Base-by-base conservation (phyloP, 2,797 vertebrate genomes). In the Lithobates sylvaticus region DNA sequence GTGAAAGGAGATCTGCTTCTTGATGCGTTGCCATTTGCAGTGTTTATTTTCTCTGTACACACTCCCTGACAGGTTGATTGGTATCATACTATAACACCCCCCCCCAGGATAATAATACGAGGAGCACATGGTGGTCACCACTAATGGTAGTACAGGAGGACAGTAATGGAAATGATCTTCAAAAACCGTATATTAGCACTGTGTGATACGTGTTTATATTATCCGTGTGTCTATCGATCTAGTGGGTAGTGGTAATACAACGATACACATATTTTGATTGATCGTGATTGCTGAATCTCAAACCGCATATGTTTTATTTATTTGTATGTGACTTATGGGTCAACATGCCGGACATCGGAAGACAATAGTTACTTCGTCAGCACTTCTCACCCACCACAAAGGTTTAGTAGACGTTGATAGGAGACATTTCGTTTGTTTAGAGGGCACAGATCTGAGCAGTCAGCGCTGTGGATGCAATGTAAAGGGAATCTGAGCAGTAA, bases 21-120 rank as follows among this genome's bases (percentile, higher is more conserved):
- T 21, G 23, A 73, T 73, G 32, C 44, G 10, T 23, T 72, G 34
- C 70, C 34, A n/a, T 39, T 39, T 34, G n/a, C 13, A 72, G 18
- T 21, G 80, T 81, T 15, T 78, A n/a, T 64, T 85, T 74, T 23
- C 12, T 65, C 50, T 64, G 34, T 78, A 29, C 23, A 16, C 27
- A 71, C 54, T 72, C 29, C 36, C 13, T 58, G 74, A 58, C 71
- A 73, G 21, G 71, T 73, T 73, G 47, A 54, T 76, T 58, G 26
- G 42, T 58, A 29, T 76, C 42, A 44, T 76, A 18, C 29, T 76
- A 13, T 76, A 21, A 27, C 23, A 13, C 65, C 65, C 39, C 39
- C 27, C 65, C 65, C 39, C 71, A n/a, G n/a, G 71, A 26, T 73
- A 32, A 73, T 72, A 67, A 72, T 42, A 39, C 27, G 3, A 67